Conservation (phyloP, 2,888 invertebrate genomes). For the Aphrophora alni region DNA sequence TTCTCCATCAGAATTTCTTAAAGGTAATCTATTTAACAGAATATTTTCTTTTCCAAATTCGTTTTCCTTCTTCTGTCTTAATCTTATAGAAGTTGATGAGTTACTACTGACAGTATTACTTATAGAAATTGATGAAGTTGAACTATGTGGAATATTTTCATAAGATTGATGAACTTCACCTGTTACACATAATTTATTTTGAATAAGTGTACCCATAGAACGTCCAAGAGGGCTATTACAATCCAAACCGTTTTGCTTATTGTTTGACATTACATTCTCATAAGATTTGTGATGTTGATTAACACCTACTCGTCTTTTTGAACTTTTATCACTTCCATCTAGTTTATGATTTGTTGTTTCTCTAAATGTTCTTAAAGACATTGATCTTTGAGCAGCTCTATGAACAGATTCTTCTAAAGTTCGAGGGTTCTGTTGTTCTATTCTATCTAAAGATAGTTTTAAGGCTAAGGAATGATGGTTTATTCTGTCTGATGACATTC, state of each 20-base stretch:
- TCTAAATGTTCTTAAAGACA: not conserved
- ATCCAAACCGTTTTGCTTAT: not conserved
- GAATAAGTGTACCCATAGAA: not conserved
- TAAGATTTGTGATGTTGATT: not conserved
- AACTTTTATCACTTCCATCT: not conserved
- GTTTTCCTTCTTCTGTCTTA: not conserved
- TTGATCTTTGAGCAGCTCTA: not conserved
- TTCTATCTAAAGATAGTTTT: not conserved
- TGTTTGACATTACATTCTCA: not conserved
- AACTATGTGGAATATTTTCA: not conserved
- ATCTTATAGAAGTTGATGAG: not conserved
- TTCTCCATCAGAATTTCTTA: not conserved
- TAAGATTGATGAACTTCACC: not conserved
- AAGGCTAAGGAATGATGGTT: not conserved
- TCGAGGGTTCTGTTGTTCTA: not conserved
- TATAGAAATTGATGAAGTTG: not conserved
- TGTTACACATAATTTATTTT: not conserved
- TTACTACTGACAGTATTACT: not conserved
- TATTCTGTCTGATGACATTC: not conserved
- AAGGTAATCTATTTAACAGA: not conserved
- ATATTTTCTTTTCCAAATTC: not conserved
- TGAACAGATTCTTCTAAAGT: not conserved
- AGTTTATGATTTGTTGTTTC: not conserved
- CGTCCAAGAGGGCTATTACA: not conserved
- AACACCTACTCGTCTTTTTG: not conserved